Evolutionary conservation across 2,113 vertebrate genomes (phyloP), one percentile per base, ranked within the genome.

Genomic region (Sceloporus tristichus): DNA sequence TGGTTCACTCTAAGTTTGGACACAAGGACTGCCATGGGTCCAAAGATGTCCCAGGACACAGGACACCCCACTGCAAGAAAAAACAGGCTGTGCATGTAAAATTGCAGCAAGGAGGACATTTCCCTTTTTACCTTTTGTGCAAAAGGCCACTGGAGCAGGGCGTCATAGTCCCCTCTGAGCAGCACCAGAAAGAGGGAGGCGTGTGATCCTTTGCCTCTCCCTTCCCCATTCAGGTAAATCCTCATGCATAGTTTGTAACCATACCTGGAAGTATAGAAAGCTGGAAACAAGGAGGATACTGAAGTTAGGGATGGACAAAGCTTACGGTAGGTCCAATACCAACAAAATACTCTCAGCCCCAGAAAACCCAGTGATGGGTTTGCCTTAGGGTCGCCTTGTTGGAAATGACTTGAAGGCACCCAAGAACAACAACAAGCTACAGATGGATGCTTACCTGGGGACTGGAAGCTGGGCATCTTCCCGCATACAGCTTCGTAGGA

Each of bases 171-270:
- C 42, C 98, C 98, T 84, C 92, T 97, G 97, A 98, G 98, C 78
- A 98, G 95, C 8, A 98, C 96, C 0, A 98, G 97, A 94, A 98
- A 98, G 48, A 98, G 95, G 0, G 98, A 98, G 92, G 98, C 65
- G 77, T 98, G 98, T 1, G 97, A 97, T 13, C 97, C 98, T 48
- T 95, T 98, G 14, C 97, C 97, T 0, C 94, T 91, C 14, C 98
- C 98, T 0, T 98, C 98, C 2, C 98, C 98, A 0, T 98, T 97
- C 93, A 98, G 95, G 88, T 98, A 98, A 34, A 98, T 93, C 66
- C 97, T 95, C 94, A 98, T 94, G 42, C 98, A 97, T 81, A 98
- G 92, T 90, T 98, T 98, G 92, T 98, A 98, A 75, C 98, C 98
- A 0, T 98, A 98, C 79, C 94, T 97, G 0, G 97, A 95, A 0